Evolutionary conservation across 2,797 vertebrate species (phyloP).

Genomic region (Micropoecilia bifurca): DNA sequence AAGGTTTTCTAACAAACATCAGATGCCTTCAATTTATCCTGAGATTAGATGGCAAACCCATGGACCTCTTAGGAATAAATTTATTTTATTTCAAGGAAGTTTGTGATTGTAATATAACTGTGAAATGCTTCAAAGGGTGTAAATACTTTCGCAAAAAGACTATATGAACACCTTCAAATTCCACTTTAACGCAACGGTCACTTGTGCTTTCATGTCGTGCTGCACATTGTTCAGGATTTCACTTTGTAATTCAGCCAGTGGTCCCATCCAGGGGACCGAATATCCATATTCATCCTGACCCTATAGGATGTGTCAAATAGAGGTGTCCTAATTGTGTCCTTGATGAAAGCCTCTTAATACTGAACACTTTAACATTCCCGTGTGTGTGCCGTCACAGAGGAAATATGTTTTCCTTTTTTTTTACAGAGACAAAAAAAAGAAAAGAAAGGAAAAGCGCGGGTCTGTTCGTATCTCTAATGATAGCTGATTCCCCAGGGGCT

Average conservation of each 20-base stretch:
- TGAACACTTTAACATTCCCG: slow-evolving; percentile 80
- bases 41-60: not conserved
- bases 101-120: not conserved
- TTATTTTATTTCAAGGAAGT: not conserved
- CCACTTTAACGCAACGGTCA: slow-evolving; percentile 68
- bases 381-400: slow-evolving; percentile 63
- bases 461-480: slow-evolving; percentile 86
- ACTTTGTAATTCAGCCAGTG: slow-evolving; percentile 77
- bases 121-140: not conserved
- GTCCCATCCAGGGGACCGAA: slow-evolving; percentile 73
- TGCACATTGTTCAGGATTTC: slow-evolving; percentile 52
- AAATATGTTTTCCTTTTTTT: slow-evolving; percentile 66
- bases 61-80: not conserved
- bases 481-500: slow-evolving; percentile 85
- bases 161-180: slow-evolving; percentile 58
- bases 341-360: slow-evolving; percentile 88
- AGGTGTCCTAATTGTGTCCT: slow-evolving; percentile 89
- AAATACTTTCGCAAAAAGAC: not conserved
- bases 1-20: not conserved
- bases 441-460: slow-evolving; percentile 48
- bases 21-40: not conserved
- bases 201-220: slow-evolving; percentile 68
- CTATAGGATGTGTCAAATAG: slow-evolving; percentile 85
- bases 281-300: slow-evolving; percentile 83
- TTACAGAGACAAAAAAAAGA: slow-evolving; percentile 72